Evolutionary conservation across 2,113 vertebrate species (phyloP), one percentile per base, ranked within the genome.

Genomic region (Elgaria multicarinata): DNA sequence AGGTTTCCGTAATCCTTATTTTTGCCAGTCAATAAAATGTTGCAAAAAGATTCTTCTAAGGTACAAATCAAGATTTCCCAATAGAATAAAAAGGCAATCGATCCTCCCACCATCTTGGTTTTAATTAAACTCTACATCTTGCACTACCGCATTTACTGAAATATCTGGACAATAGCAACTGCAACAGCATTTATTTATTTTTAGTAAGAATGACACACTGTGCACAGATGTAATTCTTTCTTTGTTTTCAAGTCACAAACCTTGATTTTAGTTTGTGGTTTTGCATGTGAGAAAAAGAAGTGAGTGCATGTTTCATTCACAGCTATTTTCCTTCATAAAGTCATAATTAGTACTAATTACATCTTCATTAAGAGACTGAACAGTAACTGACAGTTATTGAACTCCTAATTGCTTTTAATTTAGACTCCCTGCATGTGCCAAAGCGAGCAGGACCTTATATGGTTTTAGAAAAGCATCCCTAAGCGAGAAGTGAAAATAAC

Each of bases 341-440:
- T 79, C 86, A 92, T 94, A 93, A 96, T 96, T 95, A 95, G 90
- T 89, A 94, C 85, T 94, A 96, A 97, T 93, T 95, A 93, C 89
- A 95, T 95, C 94, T 92, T 96, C 94, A 95, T 93, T 94, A 86
- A 89, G 91, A 90, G 92, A 93, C 81, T 77, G 81, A 89, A 84
- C 92, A 96, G 94, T 86, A 3, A 46, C 90, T 95, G 93, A 87
- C 96, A 94, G 92, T 94, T 93, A 95, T 89, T 95, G 88, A 92
- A 90, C 87, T 90, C 86, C 83, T 26, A 67, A 91, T 90, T 96
- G 80, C 94, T 94, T 96, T 95, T 93, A 95, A 92, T 92, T 93
- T 92, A 94, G 90, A 85, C 90, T 94, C 92, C 88, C 62, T 94
- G 92, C 92, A 53, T 95, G 82, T 93, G 89, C 93, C 75, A 84